A percentile compares a stretch with the other conserved stretches of the same genome.
Conservation (phyloP, 1,140 invertebrate species). For the Chymomyza costata region DNA sequence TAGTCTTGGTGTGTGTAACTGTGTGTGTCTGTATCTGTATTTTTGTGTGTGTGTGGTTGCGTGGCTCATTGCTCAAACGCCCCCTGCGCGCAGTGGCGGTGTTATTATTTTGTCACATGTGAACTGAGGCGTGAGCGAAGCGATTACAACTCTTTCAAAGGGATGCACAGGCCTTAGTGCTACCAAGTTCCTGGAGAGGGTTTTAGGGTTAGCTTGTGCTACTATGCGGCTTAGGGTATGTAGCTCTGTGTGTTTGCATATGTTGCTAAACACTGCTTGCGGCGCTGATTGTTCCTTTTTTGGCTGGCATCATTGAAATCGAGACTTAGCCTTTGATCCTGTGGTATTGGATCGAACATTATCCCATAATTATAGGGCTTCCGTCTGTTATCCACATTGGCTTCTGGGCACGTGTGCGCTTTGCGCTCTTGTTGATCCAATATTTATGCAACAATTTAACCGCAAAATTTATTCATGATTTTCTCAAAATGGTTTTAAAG, state of each 20-base stretch:
- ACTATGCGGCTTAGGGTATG: neutral
- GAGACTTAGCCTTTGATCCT: conserved; percentile 70
- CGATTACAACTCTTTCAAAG: conserved; percentile 45
- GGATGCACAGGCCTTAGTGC: conserved; percentile 20
- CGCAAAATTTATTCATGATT: conserved; percentile 74
- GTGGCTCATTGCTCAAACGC: conserved; percentile 27
- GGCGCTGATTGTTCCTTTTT: conserved; percentile 72
- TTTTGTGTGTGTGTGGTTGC: conserved; percentile 14
- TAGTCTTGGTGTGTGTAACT: conserved; percentile 4
- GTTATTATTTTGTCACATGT: conserved; percentile 74
- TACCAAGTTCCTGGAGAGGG: too few relatives aligned
- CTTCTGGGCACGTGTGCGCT: conserved; percentile 47
- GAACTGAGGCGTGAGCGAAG: conserved; percentile 64
- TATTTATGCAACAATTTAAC: conserved; percentile 74
- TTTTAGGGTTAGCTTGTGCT: too few relatives aligned
- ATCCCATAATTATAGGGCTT: conserved; percentile 73
- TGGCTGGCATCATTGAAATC: conserved; percentile 38
- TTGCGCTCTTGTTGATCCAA: conserved; percentile 43
- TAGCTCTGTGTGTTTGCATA: conserved; percentile 28
- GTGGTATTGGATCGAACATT: conserved; percentile 58
- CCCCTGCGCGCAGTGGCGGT: conserved; percentile 24
- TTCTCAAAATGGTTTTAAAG: conserved; percentile 59
- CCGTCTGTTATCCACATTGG: conserved; percentile 48
- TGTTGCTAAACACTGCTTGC: conserved; percentile 46
- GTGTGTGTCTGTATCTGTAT: conserved; percentile 6